phyloP scores from a whole-genome alignment of 2,113 vertebrate species.

The Rissa tridactyla region DNA sequence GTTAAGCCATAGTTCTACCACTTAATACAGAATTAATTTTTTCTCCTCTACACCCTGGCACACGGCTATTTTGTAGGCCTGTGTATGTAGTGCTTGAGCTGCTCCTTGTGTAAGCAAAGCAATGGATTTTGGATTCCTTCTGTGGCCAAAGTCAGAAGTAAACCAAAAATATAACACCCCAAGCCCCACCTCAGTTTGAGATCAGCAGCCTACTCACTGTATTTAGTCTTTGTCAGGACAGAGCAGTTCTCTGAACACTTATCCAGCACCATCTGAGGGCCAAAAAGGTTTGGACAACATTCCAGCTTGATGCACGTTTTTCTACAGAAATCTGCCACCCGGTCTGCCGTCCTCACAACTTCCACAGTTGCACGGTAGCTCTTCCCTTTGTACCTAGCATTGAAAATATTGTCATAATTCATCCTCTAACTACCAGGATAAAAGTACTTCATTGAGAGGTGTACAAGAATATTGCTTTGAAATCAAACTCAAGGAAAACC shows the following conservation, averaged over 20 bases:
- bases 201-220: conserved; percentile 82
- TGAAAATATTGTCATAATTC: neutral
- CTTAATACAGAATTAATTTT: neutral
- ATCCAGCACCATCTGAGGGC: conserved; percentile 94
- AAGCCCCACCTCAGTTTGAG: neutral
- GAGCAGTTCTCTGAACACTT: conserved; percentile 97
- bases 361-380: conserved; percentile 96
- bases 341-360: conserved; percentile 92
- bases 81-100: neutral
- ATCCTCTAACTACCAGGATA: neutral
- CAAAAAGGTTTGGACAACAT: conserved; percentile 96
- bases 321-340: conserved; percentile 94
- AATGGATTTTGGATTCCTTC: neutral
- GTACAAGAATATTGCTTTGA: neutral
- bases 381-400: conserved; percentile 93
- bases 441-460: neutral
- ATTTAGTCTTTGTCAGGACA: conserved; percentile 97
- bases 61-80: neutral
- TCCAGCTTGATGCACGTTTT: conserved; percentile 95
- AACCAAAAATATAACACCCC: neutral
- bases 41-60: neutral
- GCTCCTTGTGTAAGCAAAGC: neutral
- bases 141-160: neutral
- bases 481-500: neutral
- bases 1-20: neutral